phyloP scores from a whole-genome alignment of 2,113 vertebrate genomes.

The Tupaia tana region DNA sequence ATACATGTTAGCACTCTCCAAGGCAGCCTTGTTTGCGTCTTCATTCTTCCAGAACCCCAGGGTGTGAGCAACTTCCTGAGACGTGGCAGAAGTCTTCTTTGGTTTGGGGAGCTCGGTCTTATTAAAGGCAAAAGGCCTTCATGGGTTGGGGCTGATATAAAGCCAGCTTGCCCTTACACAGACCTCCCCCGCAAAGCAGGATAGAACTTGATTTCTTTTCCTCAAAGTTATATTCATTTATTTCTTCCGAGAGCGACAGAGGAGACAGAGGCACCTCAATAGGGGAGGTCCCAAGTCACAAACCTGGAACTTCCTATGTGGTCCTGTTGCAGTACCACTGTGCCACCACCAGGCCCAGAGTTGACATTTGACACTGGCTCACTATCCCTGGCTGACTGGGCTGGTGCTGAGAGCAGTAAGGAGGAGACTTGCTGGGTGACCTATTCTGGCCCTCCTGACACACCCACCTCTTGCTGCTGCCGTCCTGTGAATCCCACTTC shows the following conservation, averaged over 20 bases:
- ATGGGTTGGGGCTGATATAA: not conserved
- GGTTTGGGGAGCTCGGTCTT: not conserved
- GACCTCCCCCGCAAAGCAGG: too few relatives aligned
- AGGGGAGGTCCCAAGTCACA: too few relatives aligned
- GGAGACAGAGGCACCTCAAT: too few relatives aligned
- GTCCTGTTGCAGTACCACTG: too few relatives aligned
- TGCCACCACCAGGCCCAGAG: too few relatives aligned
- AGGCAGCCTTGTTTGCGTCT: not conserved
- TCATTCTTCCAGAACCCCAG: not conserved
- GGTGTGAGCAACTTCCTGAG: too few relatives aligned
- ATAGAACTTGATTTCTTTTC: not conserved
- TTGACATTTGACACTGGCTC: not conserved
- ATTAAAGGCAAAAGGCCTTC: not conserved
- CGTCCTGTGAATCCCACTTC: fast-evolving
- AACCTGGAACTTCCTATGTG: too few relatives aligned
- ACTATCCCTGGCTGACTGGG: not conserved
- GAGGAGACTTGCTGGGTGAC: fast-evolving
- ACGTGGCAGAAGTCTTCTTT: not conserved
- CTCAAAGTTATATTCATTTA: too few relatives aligned
- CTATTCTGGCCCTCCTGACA: too few relatives aligned
- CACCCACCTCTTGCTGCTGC: fast-evolving
- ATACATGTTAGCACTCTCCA: conserved; percentile 79
- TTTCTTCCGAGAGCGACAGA: too few relatives aligned
- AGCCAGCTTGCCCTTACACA: not conserved
- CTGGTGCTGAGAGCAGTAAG: not conserved